Evolutionary conservation across 2,888 invertebrate species (phyloP), one percentile per base, ranked within the genome.

Genomic region (Cylindroiulus punctatus): DNA sequence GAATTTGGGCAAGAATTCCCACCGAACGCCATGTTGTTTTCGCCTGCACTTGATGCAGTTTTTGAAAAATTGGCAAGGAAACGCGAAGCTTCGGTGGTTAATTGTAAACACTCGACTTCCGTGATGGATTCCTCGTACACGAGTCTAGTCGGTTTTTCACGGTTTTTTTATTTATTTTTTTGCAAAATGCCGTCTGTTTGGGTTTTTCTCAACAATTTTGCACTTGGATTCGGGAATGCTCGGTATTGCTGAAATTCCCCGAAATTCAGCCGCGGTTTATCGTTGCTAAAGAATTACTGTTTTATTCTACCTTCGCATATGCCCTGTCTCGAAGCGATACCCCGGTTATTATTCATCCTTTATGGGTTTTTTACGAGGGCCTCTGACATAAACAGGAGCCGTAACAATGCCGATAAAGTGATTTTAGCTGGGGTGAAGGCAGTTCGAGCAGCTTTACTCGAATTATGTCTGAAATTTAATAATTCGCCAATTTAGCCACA

Each of bases 61-160:
- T 47, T 12, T 47, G 12, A 47, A 3, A 47, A 12, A 17, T 52
- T 52, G 52, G 52, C 47, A n/a, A 10, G 19, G 52, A 52, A 52
- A 52, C n/a, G 52, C 17, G 14, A 47, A 17, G 47, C 47, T 47
- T 47, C 47, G 47, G 47, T 52, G 52, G 52, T 52, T 52, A 52
- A 52, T 52, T n/a, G 52, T 52, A 52, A 52, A 52, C 52, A 52
- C n/a, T 14, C 44, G 44, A 52, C 52, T 52, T 52, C 52, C 52
- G 52, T n/a, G 52, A 52, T 52, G n/a, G 4, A 44, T 44, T 52
- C 52, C 52, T 4, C n/a, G 52, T 3, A 52, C 52, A n/a, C 14
- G n/a, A 52, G 52, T 52, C 52, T 52, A 19, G 52, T n/a, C 52
- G 0, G 52, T 52, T 52, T n/a, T 52, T 52, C 52, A n/a, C 52